These are phyloP conservation scores for Eupithecia abbreviata DNA, from an alignment of 2,888 invertebrate species.

Conservation along the genomic window DNA sequence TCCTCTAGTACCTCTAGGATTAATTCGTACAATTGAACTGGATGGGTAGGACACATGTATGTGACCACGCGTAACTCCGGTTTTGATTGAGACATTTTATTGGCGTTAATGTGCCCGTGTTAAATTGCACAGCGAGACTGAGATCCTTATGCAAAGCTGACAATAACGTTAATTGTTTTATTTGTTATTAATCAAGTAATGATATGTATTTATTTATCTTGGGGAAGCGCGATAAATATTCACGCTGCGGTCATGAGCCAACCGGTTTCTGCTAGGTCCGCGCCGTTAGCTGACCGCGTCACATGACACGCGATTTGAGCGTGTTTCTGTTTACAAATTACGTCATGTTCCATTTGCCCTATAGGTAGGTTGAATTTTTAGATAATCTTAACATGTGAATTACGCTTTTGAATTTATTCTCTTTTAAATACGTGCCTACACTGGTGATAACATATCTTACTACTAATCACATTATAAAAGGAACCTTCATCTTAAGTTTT, in stretches of 20 bases:
- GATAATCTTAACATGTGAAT: not conserved
- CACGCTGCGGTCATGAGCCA: slow-evolving; percentile 58
- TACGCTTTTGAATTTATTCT: not conserved
- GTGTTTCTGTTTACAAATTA: slow-evolving; percentile 37
- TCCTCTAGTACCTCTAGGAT: slow-evolving; percentile 83
- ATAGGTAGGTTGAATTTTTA: not conserved
- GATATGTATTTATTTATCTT: slow-evolving; percentile 38
- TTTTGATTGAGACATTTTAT: slow-evolving; percentile 65
- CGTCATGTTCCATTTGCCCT: slow-evolving; percentile 14
- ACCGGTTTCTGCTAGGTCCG: slow-evolving; percentile 49
- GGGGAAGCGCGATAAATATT: slow-evolving; percentile 54
- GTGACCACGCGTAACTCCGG: slow-evolving; percentile 81
- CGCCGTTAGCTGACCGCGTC: slow-evolving; percentile 42
- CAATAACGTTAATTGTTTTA: slow-evolving; percentile 19
- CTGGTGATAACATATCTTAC: not conserved
- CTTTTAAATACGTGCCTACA: not conserved
- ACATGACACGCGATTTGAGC: slow-evolving; percentile 47
- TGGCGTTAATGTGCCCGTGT: slow-evolving; percentile 17
- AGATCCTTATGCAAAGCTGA: slow-evolving; percentile 11
- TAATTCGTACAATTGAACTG: slow-evolving; percentile 84
- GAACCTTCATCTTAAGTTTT: not conserved
- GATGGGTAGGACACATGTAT: slow-evolving; percentile 85
- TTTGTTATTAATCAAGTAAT: slow-evolving; percentile 32
- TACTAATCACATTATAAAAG: not conserved
- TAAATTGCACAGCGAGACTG: slow-evolving; percentile 29